These are phyloP conservation scores for Drosophila yakuba DNA, from an alignment of 1,140 invertebrate genomes.

Conservation along the genomic window DNA sequence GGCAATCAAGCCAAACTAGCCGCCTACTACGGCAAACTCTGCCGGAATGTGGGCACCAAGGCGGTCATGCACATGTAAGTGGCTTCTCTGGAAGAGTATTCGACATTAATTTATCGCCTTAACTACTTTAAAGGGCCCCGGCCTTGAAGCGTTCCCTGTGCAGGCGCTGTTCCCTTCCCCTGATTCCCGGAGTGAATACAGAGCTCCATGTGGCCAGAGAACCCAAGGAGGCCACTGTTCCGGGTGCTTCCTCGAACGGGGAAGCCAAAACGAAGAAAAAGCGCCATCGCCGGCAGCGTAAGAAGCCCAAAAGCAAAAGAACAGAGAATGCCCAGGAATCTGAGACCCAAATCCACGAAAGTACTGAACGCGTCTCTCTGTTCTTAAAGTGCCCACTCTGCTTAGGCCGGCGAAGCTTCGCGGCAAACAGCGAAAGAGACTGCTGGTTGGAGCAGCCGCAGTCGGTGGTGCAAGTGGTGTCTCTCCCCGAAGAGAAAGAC, in stretches of 20 bases:
- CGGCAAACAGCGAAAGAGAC: conserved; percentile 26
- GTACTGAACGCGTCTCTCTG: conserved; percentile 8
- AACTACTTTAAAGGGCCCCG: conserved; percentile 36
- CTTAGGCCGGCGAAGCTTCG: conserved; percentile 43
- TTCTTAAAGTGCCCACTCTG: conserved; percentile 54
- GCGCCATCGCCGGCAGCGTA: conserved; percentile 22
- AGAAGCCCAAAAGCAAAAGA: background rate
- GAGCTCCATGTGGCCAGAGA: conserved; percentile 14
- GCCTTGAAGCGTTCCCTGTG: conserved; percentile 62
- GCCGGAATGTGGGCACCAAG: conserved; percentile 70
- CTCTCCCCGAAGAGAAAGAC: conserved; percentile 4
- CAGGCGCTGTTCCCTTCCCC: conserved; percentile 53
- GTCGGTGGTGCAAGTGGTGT: conserved; percentile 41
- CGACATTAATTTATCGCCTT: too few relatives aligned
- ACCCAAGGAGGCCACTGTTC: background rate
- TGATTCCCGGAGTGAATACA: conserved; percentile 63
- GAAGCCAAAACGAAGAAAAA: conserved; percentile 18
- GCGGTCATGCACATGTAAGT: conserved; percentile 62
- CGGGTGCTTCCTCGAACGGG: background rate
- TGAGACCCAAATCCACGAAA: background rate
- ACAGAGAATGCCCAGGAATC: background rate
- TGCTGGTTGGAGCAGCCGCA: conserved; percentile 62
- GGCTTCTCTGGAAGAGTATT: background rate
- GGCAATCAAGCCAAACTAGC: conserved; percentile 47
- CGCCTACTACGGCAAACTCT: conserved; percentile 66